These are phyloP conservation scores for Adelphocoris suturalis DNA, from an alignment of 2,888 invertebrate genomes.

Conservation along the genomic window DNA sequence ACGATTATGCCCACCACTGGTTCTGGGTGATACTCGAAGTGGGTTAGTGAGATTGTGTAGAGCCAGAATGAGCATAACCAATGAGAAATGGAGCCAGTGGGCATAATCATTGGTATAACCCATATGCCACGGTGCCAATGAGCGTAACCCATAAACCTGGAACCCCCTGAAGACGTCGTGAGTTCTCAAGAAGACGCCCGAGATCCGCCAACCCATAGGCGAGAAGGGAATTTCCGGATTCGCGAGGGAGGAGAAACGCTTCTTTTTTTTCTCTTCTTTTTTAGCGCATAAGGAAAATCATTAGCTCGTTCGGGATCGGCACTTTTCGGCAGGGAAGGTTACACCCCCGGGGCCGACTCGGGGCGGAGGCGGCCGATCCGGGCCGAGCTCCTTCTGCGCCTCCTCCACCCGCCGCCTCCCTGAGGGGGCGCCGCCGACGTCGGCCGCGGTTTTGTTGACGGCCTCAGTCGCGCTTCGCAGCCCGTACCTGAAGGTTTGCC, in stretches of 20 bases:
- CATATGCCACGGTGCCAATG: background rate
- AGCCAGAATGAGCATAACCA: no score
- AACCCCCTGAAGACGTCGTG: conserved; percentile 5
- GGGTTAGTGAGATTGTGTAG: no score
- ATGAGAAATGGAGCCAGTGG: no score
- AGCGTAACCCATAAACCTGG: background rate
- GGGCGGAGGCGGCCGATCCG: background rate
- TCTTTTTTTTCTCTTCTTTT: background rate
- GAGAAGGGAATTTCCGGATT: background rate
- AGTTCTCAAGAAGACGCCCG: conserved; percentile 25
- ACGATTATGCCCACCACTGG: no score
- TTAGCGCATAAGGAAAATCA: conserved; percentile 63
- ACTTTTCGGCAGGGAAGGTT: conserved; percentile 38
- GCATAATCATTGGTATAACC: background rate
- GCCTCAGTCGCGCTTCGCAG: conserved; percentile 46
- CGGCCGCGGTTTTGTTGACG: background rate
- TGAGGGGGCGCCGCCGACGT: no score
- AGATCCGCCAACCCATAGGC: background rate
- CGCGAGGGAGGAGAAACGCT: background rate
- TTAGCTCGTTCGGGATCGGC: conserved; percentile 62
- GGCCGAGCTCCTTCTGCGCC: conserved; percentile 38
- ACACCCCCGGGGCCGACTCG: conserved; percentile 27
- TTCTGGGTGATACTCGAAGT: no score
- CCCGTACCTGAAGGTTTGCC: background rate
- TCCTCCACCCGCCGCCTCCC: conserved; percentile 13